phyloP scores from a whole-genome alignment of 2,888 invertebrate species.

The Parnassius orleans region DNA sequence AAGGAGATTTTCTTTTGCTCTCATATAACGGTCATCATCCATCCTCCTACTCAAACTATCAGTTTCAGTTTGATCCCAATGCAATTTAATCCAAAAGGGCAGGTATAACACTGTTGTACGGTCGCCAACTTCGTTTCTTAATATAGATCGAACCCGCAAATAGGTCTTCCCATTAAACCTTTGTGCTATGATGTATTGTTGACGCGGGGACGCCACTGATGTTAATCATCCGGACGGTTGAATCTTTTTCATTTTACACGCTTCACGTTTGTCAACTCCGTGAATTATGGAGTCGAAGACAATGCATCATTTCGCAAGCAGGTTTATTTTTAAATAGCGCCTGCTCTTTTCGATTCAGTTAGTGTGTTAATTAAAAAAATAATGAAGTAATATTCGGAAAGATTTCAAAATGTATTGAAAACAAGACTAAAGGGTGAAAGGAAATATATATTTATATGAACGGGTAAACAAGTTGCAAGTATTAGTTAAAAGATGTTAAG shows the following conservation, averaged over 20 bases:
- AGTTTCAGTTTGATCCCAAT: too few species aligned
- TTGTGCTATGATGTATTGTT: constrained; percentile 19
- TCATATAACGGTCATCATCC: too few species aligned
- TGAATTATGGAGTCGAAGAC: constrained; percentile 8
- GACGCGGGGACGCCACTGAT: constrained; percentile 18
- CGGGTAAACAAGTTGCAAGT: too few species aligned
- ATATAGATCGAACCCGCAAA: constrained; percentile 11
- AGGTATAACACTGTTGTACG: too few species aligned
- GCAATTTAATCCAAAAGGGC: neutral
- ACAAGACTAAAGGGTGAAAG: too few species aligned
- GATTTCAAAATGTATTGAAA: too few species aligned
- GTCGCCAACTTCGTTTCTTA: neutral
- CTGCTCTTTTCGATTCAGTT: neutral
- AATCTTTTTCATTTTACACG: constrained; percentile 7
- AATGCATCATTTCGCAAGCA: constrained; percentile 9
- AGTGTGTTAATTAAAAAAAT: too few species aligned
- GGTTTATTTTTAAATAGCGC: constrained; percentile 17
- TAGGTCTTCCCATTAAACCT: constrained; percentile 20
- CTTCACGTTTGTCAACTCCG: constrained; percentile 11
- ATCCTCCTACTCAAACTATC: too few species aligned
- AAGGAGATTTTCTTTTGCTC: too few species aligned
- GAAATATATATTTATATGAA: too few species aligned
- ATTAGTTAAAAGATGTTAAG: too few species aligned
- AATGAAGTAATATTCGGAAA: too few species aligned
- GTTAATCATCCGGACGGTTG: constrained; percentile 17